Evolutionary conservation across 1,140 invertebrate genomes (phyloP).

Genomic region (Maniola jurtina): DNA sequence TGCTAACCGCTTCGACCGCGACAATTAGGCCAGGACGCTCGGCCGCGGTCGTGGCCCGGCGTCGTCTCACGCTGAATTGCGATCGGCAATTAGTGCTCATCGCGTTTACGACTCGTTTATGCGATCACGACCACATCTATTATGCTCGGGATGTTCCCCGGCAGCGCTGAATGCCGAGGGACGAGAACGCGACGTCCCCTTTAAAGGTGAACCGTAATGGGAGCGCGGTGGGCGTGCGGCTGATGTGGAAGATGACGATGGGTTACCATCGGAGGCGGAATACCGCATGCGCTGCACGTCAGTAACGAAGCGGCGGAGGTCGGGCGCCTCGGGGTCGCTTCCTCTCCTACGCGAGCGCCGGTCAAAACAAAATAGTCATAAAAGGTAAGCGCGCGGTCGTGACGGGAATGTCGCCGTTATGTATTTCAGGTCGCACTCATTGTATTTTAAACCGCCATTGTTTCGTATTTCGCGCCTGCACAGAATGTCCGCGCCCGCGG

Average conservation of each 20-base stretch:
- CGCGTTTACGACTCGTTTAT: conserved; percentile 43
- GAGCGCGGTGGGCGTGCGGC: conserved; percentile 34
- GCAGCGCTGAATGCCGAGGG: conserved; percentile 34
- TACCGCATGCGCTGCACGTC: conserved; percentile 61
- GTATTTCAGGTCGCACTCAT: conserved; percentile 69
- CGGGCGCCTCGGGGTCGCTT: conserved; percentile 48
- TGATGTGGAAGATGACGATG: conserved; percentile 21
- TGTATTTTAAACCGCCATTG: conserved; percentile 75
- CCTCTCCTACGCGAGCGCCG: conserved; percentile 41
- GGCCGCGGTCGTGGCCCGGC: conserved; percentile 49
- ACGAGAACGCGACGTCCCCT: conserved; percentile 25
- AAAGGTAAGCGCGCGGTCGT: conserved; percentile 69
- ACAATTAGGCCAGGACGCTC: conserved; percentile 65
- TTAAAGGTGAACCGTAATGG: conserved; percentile 34
- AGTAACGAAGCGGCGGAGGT: conserved; percentile 60
- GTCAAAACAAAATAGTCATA: conserved; percentile 67
- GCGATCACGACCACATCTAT: conserved; percentile 60
- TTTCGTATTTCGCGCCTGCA: conserved; percentile 70
- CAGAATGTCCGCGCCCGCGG: conserved; percentile 44
- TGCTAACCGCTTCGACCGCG: conserved; percentile 60
- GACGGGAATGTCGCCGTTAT: conserved; percentile 70
- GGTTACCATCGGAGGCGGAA: conserved; percentile 10
- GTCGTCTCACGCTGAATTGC: conserved; percentile 42
- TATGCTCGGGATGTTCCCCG: conserved; percentile 37
- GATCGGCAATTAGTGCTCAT: conserved; percentile 53